These are phyloP conservation scores for Drosophila leonis DNA, from an alignment of 2,888 invertebrate species.

Conservation along the genomic window DNA sequence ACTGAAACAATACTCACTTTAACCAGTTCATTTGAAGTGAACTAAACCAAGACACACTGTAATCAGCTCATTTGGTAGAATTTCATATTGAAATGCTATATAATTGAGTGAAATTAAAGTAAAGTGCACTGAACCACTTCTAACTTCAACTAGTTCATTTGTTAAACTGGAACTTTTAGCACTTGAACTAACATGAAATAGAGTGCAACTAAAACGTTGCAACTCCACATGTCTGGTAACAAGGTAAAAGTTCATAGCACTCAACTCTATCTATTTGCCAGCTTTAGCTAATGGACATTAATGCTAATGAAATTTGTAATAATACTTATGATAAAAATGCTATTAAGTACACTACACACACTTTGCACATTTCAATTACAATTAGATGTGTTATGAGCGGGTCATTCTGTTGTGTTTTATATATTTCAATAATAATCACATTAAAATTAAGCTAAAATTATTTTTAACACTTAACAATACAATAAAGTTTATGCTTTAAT, in stretches of 20 bases:
- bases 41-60: too few species aligned
- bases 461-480: neutral
- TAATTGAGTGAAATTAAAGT: neutral
- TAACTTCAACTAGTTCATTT: neutral
- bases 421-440: conserved; percentile 3
- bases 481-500: conserved; percentile 3
- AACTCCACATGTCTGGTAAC: too few species aligned
- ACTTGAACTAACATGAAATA: neutral
- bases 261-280: neutral
- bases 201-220: neutral
- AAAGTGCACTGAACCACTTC: neutral
- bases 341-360: neutral
- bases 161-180: neutral
- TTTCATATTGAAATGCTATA: too few species aligned
- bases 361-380: conserved; percentile 9
- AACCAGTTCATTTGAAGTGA: too few species aligned
- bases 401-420: neutral
- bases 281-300: conserved; percentile 4
- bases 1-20: too few species aligned
- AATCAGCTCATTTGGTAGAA: neutral
- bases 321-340: conserved; percentile 4
- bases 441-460: conserved; percentile 15
- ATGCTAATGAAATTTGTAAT: conserved; percentile 9
- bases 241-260: neutral
- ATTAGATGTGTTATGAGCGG: conserved; percentile 8